phyloP scores from a whole-genome alignment of 2,113 vertebrate species.

The Dinomys branickii region DNA sequence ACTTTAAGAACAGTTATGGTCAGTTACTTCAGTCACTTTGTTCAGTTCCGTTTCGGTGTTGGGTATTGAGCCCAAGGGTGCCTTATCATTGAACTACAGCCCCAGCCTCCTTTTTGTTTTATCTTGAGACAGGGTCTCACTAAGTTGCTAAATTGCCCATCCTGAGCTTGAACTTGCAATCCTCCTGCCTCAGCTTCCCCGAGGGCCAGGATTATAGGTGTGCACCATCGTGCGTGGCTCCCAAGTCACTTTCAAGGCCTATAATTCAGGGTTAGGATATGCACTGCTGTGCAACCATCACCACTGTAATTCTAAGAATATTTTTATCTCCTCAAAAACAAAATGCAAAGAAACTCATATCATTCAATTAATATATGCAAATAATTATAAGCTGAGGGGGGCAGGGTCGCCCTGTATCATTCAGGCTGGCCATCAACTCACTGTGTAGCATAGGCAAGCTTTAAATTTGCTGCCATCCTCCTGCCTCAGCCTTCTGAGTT shows the following conservation, averaged over 20 bases:
- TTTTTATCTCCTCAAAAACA: background rate
- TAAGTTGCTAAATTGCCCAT: background rate
- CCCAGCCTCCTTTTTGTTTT: background rate
- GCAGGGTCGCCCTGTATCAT: background rate
- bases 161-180: background rate
- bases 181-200: background rate
- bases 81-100: background rate
- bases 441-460: background rate
- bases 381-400: background rate
- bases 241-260: background rate
- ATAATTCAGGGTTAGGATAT: fast-evolving
- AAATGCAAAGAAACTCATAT: background rate
- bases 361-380: background rate
- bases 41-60: background rate
- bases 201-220: background rate
- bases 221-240: background rate
- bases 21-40: too few relatives aligned
- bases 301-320: background rate
- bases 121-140: background rate
- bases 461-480: background rate
- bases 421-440: background rate
- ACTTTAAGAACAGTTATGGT: background rate
- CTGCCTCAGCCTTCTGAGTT: background rate
- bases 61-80: background rate
- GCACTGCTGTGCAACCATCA: background rate